These are phyloP conservation scores for Mesembrinibis cayennensis DNA, from an alignment of 2,113 vertebrate genomes.

Conservation along the genomic window DNA sequence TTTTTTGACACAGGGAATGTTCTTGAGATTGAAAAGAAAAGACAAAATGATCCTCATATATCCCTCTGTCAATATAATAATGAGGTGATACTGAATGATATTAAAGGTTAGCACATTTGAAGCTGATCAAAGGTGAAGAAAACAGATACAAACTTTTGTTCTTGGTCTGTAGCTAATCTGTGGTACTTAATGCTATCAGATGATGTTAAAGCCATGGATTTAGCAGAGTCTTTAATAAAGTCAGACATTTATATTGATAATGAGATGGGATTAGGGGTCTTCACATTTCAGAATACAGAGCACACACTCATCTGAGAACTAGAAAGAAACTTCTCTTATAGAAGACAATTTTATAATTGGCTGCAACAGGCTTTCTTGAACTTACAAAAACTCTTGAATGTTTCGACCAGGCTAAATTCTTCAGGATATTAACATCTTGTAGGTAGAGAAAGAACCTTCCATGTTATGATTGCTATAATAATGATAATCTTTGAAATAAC, in stretches of 20 bases:
- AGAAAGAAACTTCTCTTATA: background rate
- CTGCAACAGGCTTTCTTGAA: background rate
- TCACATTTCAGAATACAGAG: constrained; percentile 5
- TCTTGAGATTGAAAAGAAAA: background rate
- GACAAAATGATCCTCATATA: background rate
- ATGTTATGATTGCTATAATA: background rate
- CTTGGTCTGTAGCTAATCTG: background rate
- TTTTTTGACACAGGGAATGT: background rate
- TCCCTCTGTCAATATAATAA: background rate
- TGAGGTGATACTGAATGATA: background rate
- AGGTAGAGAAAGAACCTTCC: background rate
- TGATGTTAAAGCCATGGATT: background rate
- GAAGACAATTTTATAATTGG: background rate
- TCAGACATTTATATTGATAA: constrained; percentile 9
- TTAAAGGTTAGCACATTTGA: background rate
- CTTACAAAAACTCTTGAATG: background rate
- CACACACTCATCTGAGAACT: background rate
- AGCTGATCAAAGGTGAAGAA: background rate
- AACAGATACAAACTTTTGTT: background rate
- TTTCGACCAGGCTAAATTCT: background rate
- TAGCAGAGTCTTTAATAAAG: background rate
- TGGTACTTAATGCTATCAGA: background rate
- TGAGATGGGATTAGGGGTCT: background rate
- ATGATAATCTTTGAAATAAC: background rate
- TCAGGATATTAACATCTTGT: background rate